These are phyloP conservation scores for Holothuria glaberrima DNA, from an alignment of 35 echinoderm and acorn worm genomes.

Conservation along the genomic window DNA sequence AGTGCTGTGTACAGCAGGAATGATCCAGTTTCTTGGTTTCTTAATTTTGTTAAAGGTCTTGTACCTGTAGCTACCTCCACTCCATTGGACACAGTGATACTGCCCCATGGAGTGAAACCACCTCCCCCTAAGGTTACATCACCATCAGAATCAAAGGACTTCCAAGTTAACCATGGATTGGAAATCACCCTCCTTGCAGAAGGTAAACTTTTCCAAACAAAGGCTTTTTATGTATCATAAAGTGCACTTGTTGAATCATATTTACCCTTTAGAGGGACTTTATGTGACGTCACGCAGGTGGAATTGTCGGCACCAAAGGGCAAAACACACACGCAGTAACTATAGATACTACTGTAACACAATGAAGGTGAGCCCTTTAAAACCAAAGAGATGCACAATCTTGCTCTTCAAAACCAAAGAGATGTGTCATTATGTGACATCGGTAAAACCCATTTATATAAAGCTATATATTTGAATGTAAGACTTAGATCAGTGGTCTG, in stretches of 20 bases:
- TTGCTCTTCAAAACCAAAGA: too few relatives aligned
- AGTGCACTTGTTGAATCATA: not conserved
- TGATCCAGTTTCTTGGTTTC: too few relatives aligned
- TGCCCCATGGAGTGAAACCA: constrained; percentile 47
- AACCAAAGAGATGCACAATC: too few relatives aligned
- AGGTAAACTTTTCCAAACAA: constrained; percentile 13
- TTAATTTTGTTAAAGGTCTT: constrained; percentile 18
- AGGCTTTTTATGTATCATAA: not conserved
- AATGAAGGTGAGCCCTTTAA: too few relatives aligned
- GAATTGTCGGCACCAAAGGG: too few relatives aligned
- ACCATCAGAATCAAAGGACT: not conserved
- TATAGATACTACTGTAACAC: too few relatives aligned
- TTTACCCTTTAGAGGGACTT: not conserved
- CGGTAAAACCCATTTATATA: too few relatives aligned
- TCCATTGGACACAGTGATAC: constrained; percentile 33
- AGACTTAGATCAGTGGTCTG: not conserved
- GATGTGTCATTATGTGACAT: too few relatives aligned
- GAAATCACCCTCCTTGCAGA: constrained; percentile 23
- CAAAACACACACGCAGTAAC: too few relatives aligned
- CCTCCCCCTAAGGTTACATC: constrained; percentile 27
- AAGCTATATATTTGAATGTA: too few relatives aligned
- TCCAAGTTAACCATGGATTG: not conserved
- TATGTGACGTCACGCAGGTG: too few relatives aligned
- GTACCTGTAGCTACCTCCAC: constrained; percentile 52
- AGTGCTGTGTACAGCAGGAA: too few relatives aligned